These are phyloP conservation scores for Willisornis vidua DNA, from an alignment of 2,113 vertebrate genomes.

Conservation along the genomic window DNA sequence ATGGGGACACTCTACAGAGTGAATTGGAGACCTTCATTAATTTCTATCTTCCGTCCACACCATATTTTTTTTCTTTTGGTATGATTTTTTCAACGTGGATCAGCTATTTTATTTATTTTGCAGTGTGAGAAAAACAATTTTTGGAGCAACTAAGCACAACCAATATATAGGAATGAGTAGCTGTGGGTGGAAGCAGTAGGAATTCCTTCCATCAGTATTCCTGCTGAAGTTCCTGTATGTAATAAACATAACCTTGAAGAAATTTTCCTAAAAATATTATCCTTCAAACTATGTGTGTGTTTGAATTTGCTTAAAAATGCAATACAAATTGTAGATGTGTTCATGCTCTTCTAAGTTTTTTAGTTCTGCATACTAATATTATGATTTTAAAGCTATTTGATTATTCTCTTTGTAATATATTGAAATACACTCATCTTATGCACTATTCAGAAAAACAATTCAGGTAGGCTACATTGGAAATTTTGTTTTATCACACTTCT, in stretches of 20 bases:
- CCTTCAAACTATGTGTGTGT: neutral
- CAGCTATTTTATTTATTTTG: neutral
- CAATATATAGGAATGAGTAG: neutral
- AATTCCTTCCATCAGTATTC: neutral
- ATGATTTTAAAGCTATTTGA: neutral
- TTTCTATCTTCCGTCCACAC: neutral
- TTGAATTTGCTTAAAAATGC: neutral
- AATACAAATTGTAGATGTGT: neutral
- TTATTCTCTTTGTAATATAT: neutral
- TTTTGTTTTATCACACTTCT: neutral
- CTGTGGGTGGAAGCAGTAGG: neutral
- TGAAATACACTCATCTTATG: neutral
- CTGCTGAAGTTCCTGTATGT: neutral
- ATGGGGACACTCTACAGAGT: neutral
- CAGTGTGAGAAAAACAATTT: neutral
- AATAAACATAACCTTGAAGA: neutral
- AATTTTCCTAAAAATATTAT: neutral
- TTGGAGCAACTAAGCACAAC: neutral
- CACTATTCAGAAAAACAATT: neutral
- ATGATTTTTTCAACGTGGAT: neutral
- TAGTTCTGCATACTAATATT: neutral
- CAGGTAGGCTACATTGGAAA: neutral
- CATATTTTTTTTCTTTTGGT: neutral
- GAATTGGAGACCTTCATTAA: neutral
- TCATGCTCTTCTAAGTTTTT: neutral